Evolutionary conservation across 2,113 vertebrate species (phyloP).

Genomic region (Cyanoramphus novaezelandiae): DNA sequence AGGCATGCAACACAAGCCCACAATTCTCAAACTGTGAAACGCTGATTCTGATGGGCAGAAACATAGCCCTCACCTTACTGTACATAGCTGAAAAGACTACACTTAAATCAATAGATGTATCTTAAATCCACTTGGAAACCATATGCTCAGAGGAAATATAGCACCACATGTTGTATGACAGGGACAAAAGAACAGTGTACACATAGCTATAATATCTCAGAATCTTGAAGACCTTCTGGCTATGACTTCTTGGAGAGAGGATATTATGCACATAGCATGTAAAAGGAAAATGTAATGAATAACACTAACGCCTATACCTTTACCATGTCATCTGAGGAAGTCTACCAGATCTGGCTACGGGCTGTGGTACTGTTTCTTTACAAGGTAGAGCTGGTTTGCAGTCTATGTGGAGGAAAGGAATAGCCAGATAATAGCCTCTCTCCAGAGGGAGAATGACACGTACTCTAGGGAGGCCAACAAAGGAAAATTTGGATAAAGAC

Average conservation of each 20-base stretch:
- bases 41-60: not conserved
- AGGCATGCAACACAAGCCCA: not conserved
- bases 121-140: not conserved
- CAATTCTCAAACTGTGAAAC: not conserved
- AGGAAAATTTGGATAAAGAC: not conserved
- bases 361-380: not conserved
- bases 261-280: not conserved
- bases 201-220: not conserved
- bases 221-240: not conserved
- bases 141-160: not conserved
- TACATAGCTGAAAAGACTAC: not conserved
- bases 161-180: not conserved
- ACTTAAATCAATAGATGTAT: not conserved
- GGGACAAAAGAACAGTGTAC: not conserved
- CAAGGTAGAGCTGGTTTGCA: not conserved
- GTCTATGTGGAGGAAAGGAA: not conserved
- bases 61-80: not conserved
- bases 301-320: not conserved
- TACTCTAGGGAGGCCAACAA: not conserved
- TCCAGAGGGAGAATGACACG: not conserved
- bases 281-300: not conserved
- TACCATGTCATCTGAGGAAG: not conserved
- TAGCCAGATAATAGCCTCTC: no score
- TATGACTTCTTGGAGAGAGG: not conserved
- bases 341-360: not conserved